Percentiles rank a stretch among this genome's conserved stretches.
Evolutionary conservation across 2,888 invertebrate species (phyloP).

Genomic region (Ernsta delagoae): DNA sequence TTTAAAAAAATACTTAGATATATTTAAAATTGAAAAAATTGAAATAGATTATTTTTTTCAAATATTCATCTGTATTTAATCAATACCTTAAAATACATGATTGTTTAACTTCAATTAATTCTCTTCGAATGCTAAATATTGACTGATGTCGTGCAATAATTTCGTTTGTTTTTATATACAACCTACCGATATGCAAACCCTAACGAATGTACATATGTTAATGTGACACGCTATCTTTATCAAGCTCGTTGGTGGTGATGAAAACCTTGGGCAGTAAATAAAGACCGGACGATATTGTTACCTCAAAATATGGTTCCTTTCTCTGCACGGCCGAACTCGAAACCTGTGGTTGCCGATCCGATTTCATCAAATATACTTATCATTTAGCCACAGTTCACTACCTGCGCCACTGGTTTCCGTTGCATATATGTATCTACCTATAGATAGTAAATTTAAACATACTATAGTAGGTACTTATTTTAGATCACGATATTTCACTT

Average conservation of each 20-base stretch:
- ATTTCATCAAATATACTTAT: slow-evolving; percentile 26
- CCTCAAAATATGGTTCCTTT: slow-evolving; percentile 30
- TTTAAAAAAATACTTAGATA: too few relatives aligned
- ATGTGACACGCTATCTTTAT: slow-evolving; percentile 7
- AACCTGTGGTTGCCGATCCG: slow-evolving; percentile 25
- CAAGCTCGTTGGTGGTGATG: slow-evolving; percentile 3
- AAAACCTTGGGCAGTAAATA: slow-evolving; percentile 20
- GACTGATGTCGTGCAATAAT: slow-evolving; percentile 10
- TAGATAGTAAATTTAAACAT: too few relatives aligned
- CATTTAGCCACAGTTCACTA: slow-evolving; percentile 5
- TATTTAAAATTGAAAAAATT: too few relatives aligned
- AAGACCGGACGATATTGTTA: slow-evolving; percentile 28
- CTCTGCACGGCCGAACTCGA: slow-evolving; percentile 22
- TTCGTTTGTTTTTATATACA: slow-evolving; percentile 28
- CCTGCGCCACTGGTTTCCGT: not conserved
- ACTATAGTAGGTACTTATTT: too few relatives aligned
- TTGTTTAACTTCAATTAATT: not conserved
- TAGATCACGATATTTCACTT: too few relatives aligned
- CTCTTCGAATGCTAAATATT: slow-evolving; percentile 9
- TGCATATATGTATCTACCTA: not conserved
- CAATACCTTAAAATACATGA: slow-evolving; percentile 28
- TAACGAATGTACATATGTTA: slow-evolving; percentile 12
- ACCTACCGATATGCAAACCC: slow-evolving; percentile 15
- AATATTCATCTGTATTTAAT: too few relatives aligned
- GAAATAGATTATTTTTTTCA: too few relatives aligned